phyloP scores from a whole-genome alignment of 2,888 invertebrate species.

The Lumbricus terrestris region DNA sequence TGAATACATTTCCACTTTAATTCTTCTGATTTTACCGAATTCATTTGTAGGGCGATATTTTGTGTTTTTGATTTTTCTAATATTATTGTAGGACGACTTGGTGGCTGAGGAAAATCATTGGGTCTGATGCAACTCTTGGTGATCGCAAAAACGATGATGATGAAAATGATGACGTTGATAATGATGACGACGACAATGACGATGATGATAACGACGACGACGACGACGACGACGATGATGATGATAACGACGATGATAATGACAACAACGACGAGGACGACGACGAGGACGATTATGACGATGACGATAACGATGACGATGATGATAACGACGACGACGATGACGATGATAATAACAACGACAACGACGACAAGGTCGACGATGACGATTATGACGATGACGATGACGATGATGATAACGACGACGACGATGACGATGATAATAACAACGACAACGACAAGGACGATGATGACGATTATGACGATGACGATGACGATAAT shows the following conservation, averaged over 20 bases:
- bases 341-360: neutral
- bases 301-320: conserved; percentile 21
- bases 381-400: neutral
- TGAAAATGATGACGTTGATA: conserved; percentile 12
- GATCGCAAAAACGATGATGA: neutral
- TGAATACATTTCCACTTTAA: no score
- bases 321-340: neutral
- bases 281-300: neutral
- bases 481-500: neutral
- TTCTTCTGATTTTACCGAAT: neutral
- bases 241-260: neutral
- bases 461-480: neutral
- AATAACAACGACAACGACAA: neutral
- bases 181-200: conserved; percentile 23
- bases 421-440: neutral
- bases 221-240: neutral
- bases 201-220: neutral
- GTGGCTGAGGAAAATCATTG: neutral
- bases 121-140: neutral
- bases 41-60: no score
- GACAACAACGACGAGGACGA: neutral
- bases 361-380: neutral
- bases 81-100: neutral
- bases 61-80: no score
- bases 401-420: neutral